phyloP scores from a whole-genome alignment of 2,888 invertebrate species.

The Drosophila histrio region DNA sequence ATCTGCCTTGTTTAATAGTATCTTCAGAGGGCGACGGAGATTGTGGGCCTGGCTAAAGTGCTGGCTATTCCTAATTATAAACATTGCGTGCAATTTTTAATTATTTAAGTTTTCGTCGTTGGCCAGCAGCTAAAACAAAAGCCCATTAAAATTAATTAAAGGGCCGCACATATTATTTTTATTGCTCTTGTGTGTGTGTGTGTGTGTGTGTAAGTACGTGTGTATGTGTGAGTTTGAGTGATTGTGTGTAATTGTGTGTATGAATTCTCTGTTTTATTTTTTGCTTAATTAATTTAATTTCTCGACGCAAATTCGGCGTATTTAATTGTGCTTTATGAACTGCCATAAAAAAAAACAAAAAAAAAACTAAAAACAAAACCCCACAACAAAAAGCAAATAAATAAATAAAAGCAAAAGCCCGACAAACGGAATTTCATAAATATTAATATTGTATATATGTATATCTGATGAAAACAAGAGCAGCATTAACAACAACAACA shows the following conservation, averaged over 20 bases:
- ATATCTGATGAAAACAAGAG: constrained; percentile 38
- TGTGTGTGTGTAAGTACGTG: constrained; percentile 3
- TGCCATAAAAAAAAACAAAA: constrained; percentile 74
- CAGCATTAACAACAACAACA: constrained; percentile 29
- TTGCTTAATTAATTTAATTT: constrained; percentile 78
- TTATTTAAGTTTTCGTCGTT: constrained; percentile 81
- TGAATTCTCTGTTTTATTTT: constrained; percentile 60
- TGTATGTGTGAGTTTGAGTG: constrained; percentile 8
- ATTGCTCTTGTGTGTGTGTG: constrained; percentile 59
- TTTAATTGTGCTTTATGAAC: constrained; percentile 79
- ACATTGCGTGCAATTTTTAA: constrained; percentile 83
- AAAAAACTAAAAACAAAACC: constrained; percentile 23
- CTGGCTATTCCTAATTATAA: constrained; percentile 78
- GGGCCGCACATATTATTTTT: constrained; percentile 72
- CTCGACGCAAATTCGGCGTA: constrained; percentile 67
- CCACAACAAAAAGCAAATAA: constrained; percentile 33
- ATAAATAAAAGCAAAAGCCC: constrained; percentile 27
- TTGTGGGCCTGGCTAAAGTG: constrained; percentile 51
- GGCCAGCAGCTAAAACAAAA: constrained; percentile 58
- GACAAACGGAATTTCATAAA: constrained; percentile 60
- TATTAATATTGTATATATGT: constrained; percentile 56
- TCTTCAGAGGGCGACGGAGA: background rate
- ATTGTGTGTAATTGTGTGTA: constrained; percentile 39
- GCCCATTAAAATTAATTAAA: constrained; percentile 80
- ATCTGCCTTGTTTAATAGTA: background rate